phyloP scores from a whole-genome alignment of 2,797 vertebrate genomes.

The Cephalopachus bancanus region DNA sequence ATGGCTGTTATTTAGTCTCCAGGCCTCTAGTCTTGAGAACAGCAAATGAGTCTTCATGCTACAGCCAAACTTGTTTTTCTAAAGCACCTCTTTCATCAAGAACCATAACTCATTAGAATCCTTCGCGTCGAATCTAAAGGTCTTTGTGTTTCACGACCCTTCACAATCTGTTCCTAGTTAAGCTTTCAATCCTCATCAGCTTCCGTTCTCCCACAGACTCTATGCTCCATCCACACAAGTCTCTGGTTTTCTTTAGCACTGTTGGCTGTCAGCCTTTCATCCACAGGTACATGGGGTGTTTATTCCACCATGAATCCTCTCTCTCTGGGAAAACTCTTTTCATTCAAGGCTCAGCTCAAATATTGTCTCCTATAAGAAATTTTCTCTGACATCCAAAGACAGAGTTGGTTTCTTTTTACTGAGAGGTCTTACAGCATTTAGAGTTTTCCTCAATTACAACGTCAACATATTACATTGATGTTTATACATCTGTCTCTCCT shows the following conservation, averaged over 20 bases:
- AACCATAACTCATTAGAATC: not conserved
- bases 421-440: not conserved
- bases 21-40: not conserved
- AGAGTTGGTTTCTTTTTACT: not conserved
- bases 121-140: not conserved
- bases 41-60: not conserved
- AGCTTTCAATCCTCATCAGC: not conserved
- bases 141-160: not conserved
- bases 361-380: not conserved
- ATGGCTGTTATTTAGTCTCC: not conserved
- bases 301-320: not conserved
- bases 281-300: not conserved
- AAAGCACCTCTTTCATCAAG: not conserved
- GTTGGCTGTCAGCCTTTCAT: not conserved
- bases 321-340: not conserved
- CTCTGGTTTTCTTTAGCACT: not conserved
- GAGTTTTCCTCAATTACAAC: not conserved
- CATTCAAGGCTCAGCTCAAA: not conserved
- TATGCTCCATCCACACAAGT: not conserved
- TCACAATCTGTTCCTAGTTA: not conserved
- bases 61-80: not conserved
- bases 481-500: conserved; percentile 3
- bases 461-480: not conserved
- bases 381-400: not conserved
- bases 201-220: not conserved